Conservation (phyloP, 2,797 vertebrate species). For the Pelodytes ibericus region DNA sequence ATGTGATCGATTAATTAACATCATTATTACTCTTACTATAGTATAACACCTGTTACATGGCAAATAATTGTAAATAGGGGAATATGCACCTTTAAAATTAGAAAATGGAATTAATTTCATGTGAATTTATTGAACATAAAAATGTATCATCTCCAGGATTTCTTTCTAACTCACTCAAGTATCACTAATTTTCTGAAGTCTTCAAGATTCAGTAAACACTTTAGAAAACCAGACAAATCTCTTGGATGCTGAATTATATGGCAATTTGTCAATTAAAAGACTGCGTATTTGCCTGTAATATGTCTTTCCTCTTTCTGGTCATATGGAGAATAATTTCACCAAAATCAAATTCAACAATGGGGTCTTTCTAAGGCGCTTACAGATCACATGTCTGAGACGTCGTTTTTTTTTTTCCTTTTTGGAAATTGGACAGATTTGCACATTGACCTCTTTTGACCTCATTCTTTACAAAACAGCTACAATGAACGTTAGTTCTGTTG, state of each 20-base stretch:
- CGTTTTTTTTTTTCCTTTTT: conserved; percentile 6
- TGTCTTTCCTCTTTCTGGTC: conserved; percentile 31
- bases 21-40: no score
- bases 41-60: no score
- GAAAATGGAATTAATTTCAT: neutral
- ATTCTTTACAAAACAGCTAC: neutral
- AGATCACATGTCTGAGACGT: conserved; percentile 43
- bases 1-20: no score
- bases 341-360: conserved; percentile 27
- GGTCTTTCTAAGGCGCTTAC: conserved; percentile 7
- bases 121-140: neutral
- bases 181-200: neutral
- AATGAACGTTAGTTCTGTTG: neutral
- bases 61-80: no score
- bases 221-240: conserved; percentile 26
- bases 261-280: conserved; percentile 42
- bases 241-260: conserved; percentile 27
- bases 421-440: conserved; percentile 10
- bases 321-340: conserved; percentile 36
- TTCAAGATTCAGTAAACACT: neutral
- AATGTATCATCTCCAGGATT: neutral
- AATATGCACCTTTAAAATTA: neutral
- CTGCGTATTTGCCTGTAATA: conserved; percentile 26
- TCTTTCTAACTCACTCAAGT: neutral
- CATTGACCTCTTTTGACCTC: conserved; percentile 22